Conservation (phyloP, 2,113 vertebrate genomes). For the Xiphophorus maculatus region DNA sequence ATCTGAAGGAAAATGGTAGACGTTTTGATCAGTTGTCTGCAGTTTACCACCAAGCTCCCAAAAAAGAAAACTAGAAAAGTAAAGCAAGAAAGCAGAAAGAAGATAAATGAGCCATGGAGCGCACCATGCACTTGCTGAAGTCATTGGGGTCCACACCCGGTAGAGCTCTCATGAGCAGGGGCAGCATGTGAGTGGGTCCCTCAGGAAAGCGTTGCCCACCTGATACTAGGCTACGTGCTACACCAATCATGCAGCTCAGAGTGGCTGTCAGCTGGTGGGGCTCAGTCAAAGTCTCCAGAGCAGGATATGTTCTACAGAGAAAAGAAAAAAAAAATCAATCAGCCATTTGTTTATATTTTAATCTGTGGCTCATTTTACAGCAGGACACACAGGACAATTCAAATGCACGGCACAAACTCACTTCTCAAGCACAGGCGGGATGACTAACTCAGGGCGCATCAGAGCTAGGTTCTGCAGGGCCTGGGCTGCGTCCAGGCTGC, state of each 20-base stretch:
- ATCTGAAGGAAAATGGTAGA: conserved; percentile 82
- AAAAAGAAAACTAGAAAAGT: background rate
- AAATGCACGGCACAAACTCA: conserved; percentile 54
- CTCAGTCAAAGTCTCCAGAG: conserved; percentile 96
- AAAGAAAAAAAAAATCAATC: conserved; percentile 28
- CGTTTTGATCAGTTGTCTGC: background rate
- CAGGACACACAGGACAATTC: background rate
- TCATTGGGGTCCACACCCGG: conserved; percentile 98
- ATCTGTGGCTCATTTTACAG: conserved; percentile 6
- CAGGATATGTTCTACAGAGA: conserved; percentile 91
- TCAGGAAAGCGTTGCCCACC: conserved; percentile 91
- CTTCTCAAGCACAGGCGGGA: conserved; percentile 97
- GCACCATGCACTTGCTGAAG: conserved; percentile 99
- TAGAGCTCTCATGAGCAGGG: conserved; percentile 95
- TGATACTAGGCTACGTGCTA: conserved; percentile 94
- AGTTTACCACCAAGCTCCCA: background rate
- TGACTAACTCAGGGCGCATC: conserved; percentile 96
- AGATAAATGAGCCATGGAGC: conserved; percentile 29
- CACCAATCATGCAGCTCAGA: conserved; percentile 96
- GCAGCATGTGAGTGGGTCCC: conserved; percentile 96
- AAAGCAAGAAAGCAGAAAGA: background rate
- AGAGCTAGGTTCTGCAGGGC: conserved; percentile 96
- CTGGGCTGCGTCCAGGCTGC: conserved; percentile 96
- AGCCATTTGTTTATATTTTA: conserved; percentile 31
- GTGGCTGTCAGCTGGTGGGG: conserved; percentile 98